phyloP scores from a whole-genome alignment of 1,140 invertebrate genomes.

The Belonocnema kinseyi region DNA sequence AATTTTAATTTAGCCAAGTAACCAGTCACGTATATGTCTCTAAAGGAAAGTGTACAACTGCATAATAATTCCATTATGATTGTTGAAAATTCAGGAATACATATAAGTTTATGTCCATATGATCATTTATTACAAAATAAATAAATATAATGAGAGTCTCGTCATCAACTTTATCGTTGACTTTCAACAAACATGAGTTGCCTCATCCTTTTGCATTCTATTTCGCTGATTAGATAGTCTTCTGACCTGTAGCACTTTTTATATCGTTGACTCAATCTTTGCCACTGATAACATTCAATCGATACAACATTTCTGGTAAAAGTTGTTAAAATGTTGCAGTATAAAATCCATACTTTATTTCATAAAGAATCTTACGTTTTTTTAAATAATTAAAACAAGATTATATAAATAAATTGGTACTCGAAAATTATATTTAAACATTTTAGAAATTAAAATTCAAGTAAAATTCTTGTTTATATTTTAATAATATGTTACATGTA shows the following conservation, averaged over 20 bases:
- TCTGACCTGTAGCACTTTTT: conserved; percentile 21
- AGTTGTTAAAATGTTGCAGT: not conserved
- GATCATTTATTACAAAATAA: conserved; percentile 41
- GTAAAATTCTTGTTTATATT: not conserved
- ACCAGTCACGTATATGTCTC: conserved; percentile 30
- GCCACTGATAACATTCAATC: not conserved
- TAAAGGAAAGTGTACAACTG: conserved; percentile 27
- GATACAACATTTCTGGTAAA: not conserved
- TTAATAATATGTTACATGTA: conserved; percentile 19
- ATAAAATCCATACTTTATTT: not conserved
- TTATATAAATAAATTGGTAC: too few relatives aligned
- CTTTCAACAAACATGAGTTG: not conserved
- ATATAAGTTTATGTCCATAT: conserved; percentile 42
- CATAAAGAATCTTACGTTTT: not conserved
- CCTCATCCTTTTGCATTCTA: not conserved
- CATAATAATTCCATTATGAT: conserved; percentile 1
- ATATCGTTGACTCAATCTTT: not conserved
- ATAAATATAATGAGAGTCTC: conserved; percentile 35
- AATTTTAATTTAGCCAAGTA: conserved; percentile 31
- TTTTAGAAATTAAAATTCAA: too few relatives aligned
- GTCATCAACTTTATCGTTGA: not conserved
- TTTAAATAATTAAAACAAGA: too few relatives aligned
- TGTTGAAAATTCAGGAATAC: conserved; percentile 32
- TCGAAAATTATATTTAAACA: too few relatives aligned
- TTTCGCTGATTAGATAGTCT: conserved; percentile 12